Evolutionary conservation across 1,140 invertebrate species (phyloP).

Genomic region (Drosophila aff.): DNA sequence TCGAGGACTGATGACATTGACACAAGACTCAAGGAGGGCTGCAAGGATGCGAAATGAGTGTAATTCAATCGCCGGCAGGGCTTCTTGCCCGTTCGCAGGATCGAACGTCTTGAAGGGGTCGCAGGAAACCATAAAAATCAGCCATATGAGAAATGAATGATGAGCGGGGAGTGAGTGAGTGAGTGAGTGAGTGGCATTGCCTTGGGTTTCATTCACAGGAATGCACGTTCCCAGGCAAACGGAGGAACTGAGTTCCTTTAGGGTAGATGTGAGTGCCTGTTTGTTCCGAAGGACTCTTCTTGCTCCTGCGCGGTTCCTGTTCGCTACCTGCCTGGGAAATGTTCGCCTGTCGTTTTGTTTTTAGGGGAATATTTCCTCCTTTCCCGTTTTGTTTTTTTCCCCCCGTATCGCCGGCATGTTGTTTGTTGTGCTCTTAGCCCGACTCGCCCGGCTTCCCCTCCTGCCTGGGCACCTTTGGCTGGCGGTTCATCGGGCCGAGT

Average conservation of each 20-base stretch:
- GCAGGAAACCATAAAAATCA: conserved; percentile 83
- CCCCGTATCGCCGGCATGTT: conserved; percentile 10
- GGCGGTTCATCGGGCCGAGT: conserved; percentile 59
- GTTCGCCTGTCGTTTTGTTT: conserved; percentile 58
- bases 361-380: conserved; percentile 56
- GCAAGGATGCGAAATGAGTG: conserved; percentile 49
- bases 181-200: conserved; percentile 36
- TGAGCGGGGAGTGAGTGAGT: conserved; percentile 45
- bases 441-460: conserved; percentile 15
- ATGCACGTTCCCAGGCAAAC: conserved; percentile 60
- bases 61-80: conserved; percentile 74
- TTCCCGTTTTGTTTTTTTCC: conserved; percentile 4
- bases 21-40: conserved; percentile 16
- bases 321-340: conserved; percentile 76
- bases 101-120: conserved; percentile 56
- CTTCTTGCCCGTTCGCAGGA: conserved; percentile 49
- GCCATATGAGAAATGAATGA: conserved; percentile 77
- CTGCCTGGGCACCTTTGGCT: conserved; percentile 23
- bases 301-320: conserved; percentile 45
- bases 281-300: conserved; percentile 59
- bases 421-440: conserved; percentile 44
- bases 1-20: conserved; percentile 53
- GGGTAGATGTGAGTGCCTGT: conserved; percentile 49
- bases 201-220: conserved; percentile 80
- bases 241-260: conserved; percentile 32